Evolutionary conservation across 2,888 invertebrate genomes (phyloP).

Genomic region (Unio pictorum): DNA sequence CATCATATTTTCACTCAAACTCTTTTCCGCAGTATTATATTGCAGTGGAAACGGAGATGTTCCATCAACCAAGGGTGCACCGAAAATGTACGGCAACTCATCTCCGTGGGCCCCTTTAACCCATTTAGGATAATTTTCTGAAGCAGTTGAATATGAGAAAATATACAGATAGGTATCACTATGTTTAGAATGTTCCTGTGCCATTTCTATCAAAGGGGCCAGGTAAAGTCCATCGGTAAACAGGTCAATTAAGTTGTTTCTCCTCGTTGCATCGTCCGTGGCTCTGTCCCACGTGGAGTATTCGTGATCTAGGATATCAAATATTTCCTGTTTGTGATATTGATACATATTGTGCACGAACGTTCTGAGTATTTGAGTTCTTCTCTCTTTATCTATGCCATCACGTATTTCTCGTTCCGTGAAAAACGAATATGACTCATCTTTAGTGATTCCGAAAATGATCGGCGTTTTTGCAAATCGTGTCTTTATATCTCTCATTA

Average conservation of each 20-base stretch:
- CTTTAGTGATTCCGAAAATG: constrained; percentile 65
- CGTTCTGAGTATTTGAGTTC: constrained; percentile 90
- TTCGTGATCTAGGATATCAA: constrained; percentile 95
- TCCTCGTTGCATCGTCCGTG: constrained; percentile 83
- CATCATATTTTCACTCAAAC: constrained; percentile 66
- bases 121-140: constrained; percentile 77
- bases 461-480: constrained; percentile 58
- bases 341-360: constrained; percentile 92
- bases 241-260: constrained; percentile 88
- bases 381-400: constrained; percentile 91
- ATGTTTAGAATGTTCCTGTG: constrained; percentile 87
- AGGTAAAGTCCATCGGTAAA: constrained; percentile 90
- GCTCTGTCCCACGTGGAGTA: constrained; percentile 89
- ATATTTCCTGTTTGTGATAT: constrained; percentile 92
- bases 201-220: constrained; percentile 88
- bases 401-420: constrained; percentile 87
- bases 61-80: constrained; percentile 66
- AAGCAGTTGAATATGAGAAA: constrained; percentile 85
- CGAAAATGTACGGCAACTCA: constrained; percentile 68
- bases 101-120: constrained; percentile 63
- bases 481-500: constrained; percentile 16
- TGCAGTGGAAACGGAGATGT: constrained; percentile 62
- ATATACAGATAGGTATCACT: constrained; percentile 71
- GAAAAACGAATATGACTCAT: constrained; percentile 88
- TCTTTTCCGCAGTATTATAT: constrained; percentile 57